phyloP scores from a whole-genome alignment of 1,140 invertebrate species.

The Drosophila punjabiensis region DNA sequence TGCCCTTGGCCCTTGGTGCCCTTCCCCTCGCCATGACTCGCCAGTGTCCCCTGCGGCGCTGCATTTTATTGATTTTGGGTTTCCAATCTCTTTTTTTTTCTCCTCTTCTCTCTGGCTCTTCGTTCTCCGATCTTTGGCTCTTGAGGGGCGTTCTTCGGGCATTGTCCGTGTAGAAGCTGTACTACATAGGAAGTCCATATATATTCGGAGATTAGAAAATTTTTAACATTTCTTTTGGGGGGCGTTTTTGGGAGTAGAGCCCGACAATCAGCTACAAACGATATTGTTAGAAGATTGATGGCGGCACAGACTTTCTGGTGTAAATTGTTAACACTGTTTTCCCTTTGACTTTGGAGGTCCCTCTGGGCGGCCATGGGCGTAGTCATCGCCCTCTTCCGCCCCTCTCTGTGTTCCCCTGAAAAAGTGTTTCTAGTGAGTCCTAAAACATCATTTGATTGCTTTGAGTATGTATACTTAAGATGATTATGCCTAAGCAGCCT shows the following conservation, averaged over 20 bases:
- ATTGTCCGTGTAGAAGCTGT: constrained; percentile 42
- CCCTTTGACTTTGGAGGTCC: constrained; percentile 44
- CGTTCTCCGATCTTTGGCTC: constrained; percentile 4
- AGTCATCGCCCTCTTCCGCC: constrained; percentile 27
- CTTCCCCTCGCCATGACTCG: constrained; percentile 39
- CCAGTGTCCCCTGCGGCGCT: constrained; percentile 70
- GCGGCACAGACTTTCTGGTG: constrained; percentile 43
- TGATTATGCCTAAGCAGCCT: constrained; percentile 28
- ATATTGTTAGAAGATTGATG: constrained; percentile 58
- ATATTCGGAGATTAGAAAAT: constrained; percentile 31
- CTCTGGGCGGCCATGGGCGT: constrained; percentile 33
- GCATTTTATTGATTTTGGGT: constrained; percentile 78
- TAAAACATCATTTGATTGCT: constrained; percentile 47
- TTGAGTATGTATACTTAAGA: constrained; percentile 34
- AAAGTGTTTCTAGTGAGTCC: constrained; percentile 49
- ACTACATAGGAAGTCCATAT: constrained; percentile 43
- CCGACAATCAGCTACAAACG: constrained; percentile 51
- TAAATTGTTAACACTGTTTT: constrained; percentile 67
- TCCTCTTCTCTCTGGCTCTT: constrained; percentile 37
- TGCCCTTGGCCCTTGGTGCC: constrained; percentile 55
- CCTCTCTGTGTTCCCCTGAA: constrained; percentile 39
- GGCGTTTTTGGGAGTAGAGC: constrained; percentile 48
- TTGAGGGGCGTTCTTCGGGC: constrained; percentile 50
- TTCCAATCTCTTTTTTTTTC: constrained; percentile 42
- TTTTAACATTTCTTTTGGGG: constrained; percentile 43